Percentiles rank a stretch among this genome's conserved stretches.
Evolutionary conservation across 2,113 vertebrate species (phyloP).

Genomic region (Chinchilla lanigera): DNA sequence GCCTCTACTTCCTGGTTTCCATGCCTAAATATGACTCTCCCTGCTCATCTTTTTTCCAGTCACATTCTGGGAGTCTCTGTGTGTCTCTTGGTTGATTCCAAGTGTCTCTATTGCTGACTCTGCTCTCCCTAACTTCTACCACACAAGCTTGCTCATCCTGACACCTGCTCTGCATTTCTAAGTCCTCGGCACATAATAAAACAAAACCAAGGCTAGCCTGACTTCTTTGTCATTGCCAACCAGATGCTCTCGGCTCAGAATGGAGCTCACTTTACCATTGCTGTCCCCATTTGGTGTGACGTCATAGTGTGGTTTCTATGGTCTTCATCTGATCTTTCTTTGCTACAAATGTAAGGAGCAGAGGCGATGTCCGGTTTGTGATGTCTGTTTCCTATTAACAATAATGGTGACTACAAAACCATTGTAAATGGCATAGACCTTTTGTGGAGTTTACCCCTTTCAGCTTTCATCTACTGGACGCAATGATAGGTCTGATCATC

Average conservation of each 20-base stretch:
- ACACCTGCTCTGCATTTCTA: conserved; percentile 21
- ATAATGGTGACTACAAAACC: neutral
- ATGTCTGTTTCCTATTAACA: neutral
- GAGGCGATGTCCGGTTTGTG: neutral
- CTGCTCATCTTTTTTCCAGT: neutral
- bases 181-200: neutral
- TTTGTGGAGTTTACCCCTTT: neutral
- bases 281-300: neutral
- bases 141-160: neutral
- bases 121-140: neutral
- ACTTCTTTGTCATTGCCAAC: neutral
- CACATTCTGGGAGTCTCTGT: neutral
- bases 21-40: neutral
- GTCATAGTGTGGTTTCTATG: neutral
- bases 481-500: neutral
- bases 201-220: neutral
- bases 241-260: neutral
- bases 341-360: neutral
- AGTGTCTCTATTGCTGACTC: neutral
- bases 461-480: neutral
- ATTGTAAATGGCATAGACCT: neutral
- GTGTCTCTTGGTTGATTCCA: neutral
- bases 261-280: neutral
- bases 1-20: neutral
- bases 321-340: neutral